A percentile compares a stretch with the other conserved stretches of the same genome.
These are phyloP conservation scores for Sebastes hubbsi DNA, from an alignment of 2,797 vertebrate genomes.

Conservation along the genomic window DNA sequence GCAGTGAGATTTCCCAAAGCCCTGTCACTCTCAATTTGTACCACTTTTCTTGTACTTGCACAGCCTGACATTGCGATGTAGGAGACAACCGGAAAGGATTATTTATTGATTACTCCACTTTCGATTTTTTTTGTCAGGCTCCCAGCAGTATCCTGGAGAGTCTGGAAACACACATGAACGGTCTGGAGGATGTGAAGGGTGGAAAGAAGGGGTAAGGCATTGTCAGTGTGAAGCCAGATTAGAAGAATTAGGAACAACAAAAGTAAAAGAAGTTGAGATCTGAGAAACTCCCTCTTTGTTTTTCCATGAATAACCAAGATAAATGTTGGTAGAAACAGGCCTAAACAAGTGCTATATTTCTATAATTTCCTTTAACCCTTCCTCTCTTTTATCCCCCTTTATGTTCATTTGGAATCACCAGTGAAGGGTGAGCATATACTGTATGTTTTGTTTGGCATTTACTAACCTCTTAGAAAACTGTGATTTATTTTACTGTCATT, in stretches of 20 bases:
- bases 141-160: constrained; percentile 99
- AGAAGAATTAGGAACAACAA: background rate
- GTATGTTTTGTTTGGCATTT: constrained; percentile 47
- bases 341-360: constrained; percentile 26
- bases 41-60: background rate
- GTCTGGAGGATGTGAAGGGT: constrained; percentile 94
- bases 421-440: constrained; percentile 83
- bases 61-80: background rate
- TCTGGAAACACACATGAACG: constrained; percentile 98
- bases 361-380: constrained; percentile 66
- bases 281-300: background rate
- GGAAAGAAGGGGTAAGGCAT: constrained; percentile 77
- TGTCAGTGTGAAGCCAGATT: background rate
- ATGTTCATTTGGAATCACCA: constrained; percentile 79
- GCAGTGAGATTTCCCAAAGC: constrained; percentile 39
- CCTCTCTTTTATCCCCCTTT: constrained; percentile 70
- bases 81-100: background rate
- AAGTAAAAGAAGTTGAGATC: background rate
- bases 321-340: constrained; percentile 17
- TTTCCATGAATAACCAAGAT: background rate
- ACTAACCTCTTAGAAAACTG: constrained; percentile 39
- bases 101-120: constrained; percentile 11
- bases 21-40: background rate
- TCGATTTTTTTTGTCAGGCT: constrained; percentile 81
- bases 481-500: constrained; percentile 23